Base-by-base conservation (phyloP, 2,888 invertebrate species). In the Polyommatus iphigenia region DNA sequence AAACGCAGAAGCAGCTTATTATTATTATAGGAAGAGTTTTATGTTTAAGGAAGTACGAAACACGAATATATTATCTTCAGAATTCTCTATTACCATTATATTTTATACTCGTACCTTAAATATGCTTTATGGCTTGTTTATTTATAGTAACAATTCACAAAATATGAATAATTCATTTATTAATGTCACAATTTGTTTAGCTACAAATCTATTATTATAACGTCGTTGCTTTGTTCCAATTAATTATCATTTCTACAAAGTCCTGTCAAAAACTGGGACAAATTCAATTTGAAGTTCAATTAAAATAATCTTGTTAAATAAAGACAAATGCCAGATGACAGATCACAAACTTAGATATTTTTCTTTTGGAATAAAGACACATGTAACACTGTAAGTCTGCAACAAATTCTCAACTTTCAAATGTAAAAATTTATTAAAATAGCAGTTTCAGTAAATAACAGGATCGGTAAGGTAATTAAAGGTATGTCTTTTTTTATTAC, bases 191-290 rank as follows among this genome's bases (percentile, higher is more conserved):
- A 67, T 67, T 67, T 67, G 67, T 67, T 67, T 29, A 62, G 15
- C 29, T 67, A 18, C 18, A 67, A 67, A 67, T 67, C 67, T 67
- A 67, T 67, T 67, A 67, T 32, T 67, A 67, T 15, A 5, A 67
- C 29, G 67, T 29, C 67, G 13, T 67, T 29, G 6, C 32, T 67
- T 67, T 67, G 29, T 67, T 67, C 24, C 4, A 67, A 67, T 67
- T 67, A 29, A 67, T 46, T 15, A 46, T 75, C 24, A 15, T 29
- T 20, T 32, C 29, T 8, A 29, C n/a, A 29, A 54, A 54, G 50
- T 54, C 54, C n/a, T 29, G 67, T 76, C 76, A 67, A 18, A 67
- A 67, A 67, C 32, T 67, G 67, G 67, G 67, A 67, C 6, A 29
- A 67, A 67, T 67, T 15, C 67, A 13, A 67, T 32, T 67, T 67